A percentile compares a stretch with the other conserved stretches of the same genome.
Conservation (phyloP, 2,888 invertebrate species). For the Oxyteleia sp. region DNA sequence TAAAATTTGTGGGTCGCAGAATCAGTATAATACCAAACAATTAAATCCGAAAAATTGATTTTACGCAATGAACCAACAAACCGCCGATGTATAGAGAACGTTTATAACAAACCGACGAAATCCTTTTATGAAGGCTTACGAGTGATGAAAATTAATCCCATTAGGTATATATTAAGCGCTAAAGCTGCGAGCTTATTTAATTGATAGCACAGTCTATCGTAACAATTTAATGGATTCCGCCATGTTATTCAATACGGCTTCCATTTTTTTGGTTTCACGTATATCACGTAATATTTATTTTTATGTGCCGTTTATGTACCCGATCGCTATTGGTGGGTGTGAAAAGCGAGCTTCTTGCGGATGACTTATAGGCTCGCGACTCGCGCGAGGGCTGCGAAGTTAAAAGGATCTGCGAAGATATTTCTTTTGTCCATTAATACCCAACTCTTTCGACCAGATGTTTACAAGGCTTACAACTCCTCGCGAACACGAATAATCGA, state of each 20-base stretch:
- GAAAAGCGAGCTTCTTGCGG: background rate
- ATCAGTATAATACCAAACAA: no score
- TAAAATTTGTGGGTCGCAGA: no score
- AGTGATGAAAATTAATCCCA: conserved; percentile 61
- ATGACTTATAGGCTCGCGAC: background rate
- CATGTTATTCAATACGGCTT: conserved; percentile 50
- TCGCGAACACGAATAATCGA: conserved; percentile 34
- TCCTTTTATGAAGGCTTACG: conserved; percentile 62
- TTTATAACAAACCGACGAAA: conserved; percentile 44
- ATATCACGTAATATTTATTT: conserved; percentile 66
- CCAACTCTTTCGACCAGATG: conserved; percentile 26
- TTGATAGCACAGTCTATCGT: conserved; percentile 60
- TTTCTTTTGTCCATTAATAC: conserved; percentile 17
- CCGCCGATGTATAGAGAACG: background rate
- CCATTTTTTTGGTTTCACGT: conserved; percentile 66
- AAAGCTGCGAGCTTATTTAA: conserved; percentile 59
- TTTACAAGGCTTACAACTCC: conserved; percentile 44
- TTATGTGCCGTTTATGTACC: conserved; percentile 21
- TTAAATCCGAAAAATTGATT: background rate
- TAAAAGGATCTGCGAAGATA: conserved; percentile 15
- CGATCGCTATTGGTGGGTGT: background rate
- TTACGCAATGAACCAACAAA: background rate
- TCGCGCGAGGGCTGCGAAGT: conserved; percentile 9
- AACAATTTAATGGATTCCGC: conserved; percentile 63
- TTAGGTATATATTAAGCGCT: conserved; percentile 58